Percentiles rank a stretch among this genome's conserved stretches.
phyloP scores from a whole-genome alignment of 2,797 vertebrate genomes.

The Dromococcyx pavoninus region DNA sequence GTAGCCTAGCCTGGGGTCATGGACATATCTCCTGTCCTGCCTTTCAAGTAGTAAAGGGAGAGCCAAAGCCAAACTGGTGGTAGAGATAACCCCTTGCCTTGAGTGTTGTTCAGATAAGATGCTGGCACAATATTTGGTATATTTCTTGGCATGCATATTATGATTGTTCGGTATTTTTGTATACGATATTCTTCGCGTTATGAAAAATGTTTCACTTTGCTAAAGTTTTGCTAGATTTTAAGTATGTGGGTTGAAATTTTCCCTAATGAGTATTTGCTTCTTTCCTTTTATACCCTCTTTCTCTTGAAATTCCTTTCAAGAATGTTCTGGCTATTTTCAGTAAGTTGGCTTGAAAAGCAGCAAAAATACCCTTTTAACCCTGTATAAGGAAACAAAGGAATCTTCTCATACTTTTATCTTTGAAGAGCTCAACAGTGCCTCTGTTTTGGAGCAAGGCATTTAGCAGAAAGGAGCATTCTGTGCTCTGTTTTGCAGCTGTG shows the following conservation, averaged over 20 bases:
- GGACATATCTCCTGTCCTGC: background rate
- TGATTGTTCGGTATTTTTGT: background rate
- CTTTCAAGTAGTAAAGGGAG: background rate
- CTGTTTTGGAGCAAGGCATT: background rate
- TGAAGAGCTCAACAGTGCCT: background rate
- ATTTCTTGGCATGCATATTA: background rate
- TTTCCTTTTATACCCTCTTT: conserved; percentile 6
- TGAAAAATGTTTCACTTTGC: background rate
- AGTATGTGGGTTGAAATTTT: background rate
- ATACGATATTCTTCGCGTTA: background rate
- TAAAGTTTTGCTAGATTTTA: background rate
- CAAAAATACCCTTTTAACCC: conserved; percentile 39
- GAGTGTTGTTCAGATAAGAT: background rate
- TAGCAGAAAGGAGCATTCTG: background rate
- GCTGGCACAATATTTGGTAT: background rate
- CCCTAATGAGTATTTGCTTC: background rate
- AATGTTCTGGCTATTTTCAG: conserved; percentile 13
- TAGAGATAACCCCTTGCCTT: background rate
- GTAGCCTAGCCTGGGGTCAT: background rate
- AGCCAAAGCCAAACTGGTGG: background rate
- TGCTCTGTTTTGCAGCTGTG: background rate
- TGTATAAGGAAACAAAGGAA: conserved; percentile 32
- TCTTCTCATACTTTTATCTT: conserved; percentile 33
- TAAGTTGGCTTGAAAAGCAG: conserved; percentile 22
- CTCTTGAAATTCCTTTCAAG: conserved; percentile 37